Conservation (phyloP, 2,113 vertebrate species). For the Ondatra zibethicus region DNA sequence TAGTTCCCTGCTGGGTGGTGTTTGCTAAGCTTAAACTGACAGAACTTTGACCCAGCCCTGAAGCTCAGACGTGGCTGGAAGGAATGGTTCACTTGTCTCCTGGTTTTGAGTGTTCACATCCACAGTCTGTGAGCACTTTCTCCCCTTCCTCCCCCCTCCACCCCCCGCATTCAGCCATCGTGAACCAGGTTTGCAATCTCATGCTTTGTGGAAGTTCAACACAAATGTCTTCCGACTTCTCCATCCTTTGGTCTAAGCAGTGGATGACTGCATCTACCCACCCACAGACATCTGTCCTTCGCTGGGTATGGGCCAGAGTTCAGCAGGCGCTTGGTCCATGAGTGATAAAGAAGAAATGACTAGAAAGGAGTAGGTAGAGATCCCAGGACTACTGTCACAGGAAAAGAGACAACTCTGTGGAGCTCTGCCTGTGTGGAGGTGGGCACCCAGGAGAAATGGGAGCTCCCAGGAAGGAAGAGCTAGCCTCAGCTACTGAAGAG, state of each 20-base stretch:
- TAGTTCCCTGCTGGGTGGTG: background rate
- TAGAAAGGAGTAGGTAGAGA: background rate
- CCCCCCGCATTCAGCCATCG: background rate
- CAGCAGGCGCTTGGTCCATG: background rate
- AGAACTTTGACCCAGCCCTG: background rate
- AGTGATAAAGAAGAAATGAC: background rate
- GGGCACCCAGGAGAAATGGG: background rate
- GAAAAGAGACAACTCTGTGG: background rate
- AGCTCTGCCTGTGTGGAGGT: background rate
- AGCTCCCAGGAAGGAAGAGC: background rate
- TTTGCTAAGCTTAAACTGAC: background rate
- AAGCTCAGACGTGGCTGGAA: background rate
- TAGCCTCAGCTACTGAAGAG: background rate
- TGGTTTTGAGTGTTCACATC: background rate
- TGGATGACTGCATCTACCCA: background rate
- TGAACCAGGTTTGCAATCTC: background rate
- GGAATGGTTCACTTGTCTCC: too few relatives aligned
- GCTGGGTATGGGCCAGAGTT: background rate
- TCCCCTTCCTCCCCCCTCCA: too few relatives aligned
- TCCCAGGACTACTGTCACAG: background rate
- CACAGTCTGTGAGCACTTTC: background rate
- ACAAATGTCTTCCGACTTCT: background rate
- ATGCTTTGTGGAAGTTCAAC: background rate
- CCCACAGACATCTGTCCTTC: background rate
- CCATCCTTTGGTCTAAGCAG: background rate